phyloP scores from a whole-genome alignment of 2,797 vertebrate species.

The Enteromius fasciolatus region DNA sequence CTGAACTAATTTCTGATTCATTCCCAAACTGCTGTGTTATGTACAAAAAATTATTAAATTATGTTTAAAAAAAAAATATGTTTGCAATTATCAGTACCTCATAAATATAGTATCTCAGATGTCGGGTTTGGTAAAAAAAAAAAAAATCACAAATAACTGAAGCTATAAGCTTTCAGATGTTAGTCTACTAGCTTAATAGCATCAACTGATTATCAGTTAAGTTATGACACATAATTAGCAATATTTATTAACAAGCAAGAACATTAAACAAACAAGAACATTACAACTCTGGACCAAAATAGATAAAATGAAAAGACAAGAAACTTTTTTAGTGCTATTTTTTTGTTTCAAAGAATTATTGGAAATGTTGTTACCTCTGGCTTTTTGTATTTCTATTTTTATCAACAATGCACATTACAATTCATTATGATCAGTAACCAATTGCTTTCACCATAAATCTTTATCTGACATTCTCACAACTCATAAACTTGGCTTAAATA shows the following conservation, averaged over 20 bases:
- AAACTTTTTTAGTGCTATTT: neutral
- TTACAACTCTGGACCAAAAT: neutral
- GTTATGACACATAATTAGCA: neutral
- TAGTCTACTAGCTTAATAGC: neutral
- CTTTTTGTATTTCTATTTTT: neutral
- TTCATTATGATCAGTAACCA: neutral
- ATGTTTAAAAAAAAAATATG: neutral
- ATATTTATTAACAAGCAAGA: neutral
- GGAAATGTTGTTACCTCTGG: neutral
- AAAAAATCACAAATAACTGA: neutral
- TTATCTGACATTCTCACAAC: neutral
- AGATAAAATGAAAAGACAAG: neutral
- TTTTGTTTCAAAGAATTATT: neutral
- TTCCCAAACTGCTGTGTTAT: neutral
- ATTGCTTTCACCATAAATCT: conserved; percentile 11
- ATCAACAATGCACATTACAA: neutral
- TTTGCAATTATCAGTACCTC: neutral
- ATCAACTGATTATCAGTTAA: neutral
- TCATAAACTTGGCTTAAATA: conserved; percentile 3
- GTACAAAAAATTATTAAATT: neutral
- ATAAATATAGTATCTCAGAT: neutral
- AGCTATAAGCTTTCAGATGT: neutral
- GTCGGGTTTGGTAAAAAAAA: too few relatives aligned
- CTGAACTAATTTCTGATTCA: neutral
- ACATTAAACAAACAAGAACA: neutral